These are phyloP conservation scores for Archivesica marissinica DNA, from an alignment of 1,140 invertebrate genomes.

Conservation along the genomic window DNA sequence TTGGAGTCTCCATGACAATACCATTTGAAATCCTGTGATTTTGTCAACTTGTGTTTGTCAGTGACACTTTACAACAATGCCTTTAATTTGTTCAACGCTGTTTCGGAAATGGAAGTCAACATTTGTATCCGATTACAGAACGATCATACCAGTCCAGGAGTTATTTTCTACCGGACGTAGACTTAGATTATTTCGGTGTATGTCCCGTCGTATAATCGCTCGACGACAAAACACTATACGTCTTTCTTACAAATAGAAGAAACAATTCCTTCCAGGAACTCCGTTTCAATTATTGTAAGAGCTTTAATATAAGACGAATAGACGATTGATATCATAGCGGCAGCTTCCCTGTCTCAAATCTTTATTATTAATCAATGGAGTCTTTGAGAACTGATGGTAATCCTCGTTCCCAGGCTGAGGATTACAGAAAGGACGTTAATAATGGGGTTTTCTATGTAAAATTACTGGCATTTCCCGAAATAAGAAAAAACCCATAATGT, in stretches of 20 bases:
- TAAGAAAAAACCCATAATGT: constrained; percentile 11
- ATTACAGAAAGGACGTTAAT: constrained; percentile 11
- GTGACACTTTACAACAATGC: too few species aligned
- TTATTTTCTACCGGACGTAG: constrained; percentile 14
- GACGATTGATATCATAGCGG: constrained; percentile 8
- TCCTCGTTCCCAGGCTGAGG: background rate
- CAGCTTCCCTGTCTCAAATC: background rate
- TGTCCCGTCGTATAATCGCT: background rate
- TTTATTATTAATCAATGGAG: constrained; percentile 15
- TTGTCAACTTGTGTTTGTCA: too few species aligned
- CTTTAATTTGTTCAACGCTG: too few species aligned
- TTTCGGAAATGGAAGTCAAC: constrained; percentile 5
- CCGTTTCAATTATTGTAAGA: constrained; percentile 16
- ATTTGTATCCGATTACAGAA: background rate
- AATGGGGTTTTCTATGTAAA: constrained; percentile 18
- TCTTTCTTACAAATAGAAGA: background rate
- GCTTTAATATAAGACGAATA: constrained; percentile 3
- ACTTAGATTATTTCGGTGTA: background rate
- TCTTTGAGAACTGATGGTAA: background rate
- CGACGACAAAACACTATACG: background rate
- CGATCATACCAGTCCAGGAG: background rate
- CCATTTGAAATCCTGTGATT: too few species aligned
- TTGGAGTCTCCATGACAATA: too few species aligned
- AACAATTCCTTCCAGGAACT: background rate
- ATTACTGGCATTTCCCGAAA: constrained; percentile 13